phyloP scores from a whole-genome alignment of 2,113 vertebrate species.

The Sapayoa aenigma region DNA sequence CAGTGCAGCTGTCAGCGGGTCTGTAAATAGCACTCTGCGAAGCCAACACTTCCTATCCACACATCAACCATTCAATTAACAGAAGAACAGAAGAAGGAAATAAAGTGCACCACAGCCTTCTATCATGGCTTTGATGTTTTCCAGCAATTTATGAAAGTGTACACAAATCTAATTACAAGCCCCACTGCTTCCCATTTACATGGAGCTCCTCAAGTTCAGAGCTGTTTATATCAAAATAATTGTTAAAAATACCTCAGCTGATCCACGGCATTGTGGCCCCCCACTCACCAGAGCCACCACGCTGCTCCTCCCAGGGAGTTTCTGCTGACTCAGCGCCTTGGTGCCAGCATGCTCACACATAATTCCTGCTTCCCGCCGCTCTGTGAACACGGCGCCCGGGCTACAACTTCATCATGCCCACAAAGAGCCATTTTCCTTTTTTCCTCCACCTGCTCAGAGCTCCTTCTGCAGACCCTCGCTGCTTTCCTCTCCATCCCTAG shows the following conservation, averaged over 20 bases:
- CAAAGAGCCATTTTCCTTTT: background rate
- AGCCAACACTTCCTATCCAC: conserved; percentile 74
- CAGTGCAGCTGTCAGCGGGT: conserved; percentile 75
- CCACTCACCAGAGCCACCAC: conserved; percentile 17
- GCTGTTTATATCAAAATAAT: conserved; percentile 75
- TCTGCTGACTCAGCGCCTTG: conserved; percentile 13
- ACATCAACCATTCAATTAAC: conserved; percentile 79
- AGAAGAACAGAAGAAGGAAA: conserved; percentile 75
- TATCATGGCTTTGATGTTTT: conserved; percentile 73
- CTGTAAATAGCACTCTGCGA: conserved; percentile 71
- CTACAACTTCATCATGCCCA: background rate
- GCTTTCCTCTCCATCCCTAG: background rate
- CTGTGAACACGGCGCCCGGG: fast-evolving
- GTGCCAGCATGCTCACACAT: background rate
- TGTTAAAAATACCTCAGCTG: conserved; percentile 68
- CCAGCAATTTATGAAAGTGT: conserved; percentile 77
- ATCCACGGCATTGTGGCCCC: conserved; percentile 13
- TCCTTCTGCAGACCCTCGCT: background rate
- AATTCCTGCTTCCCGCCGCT: background rate
- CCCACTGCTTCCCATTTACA: conserved; percentile 78
- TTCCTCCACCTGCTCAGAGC: background rate
- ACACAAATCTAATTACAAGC: conserved; percentile 78
- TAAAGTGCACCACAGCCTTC: conserved; percentile 71
- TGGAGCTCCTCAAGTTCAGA: conserved; percentile 69
- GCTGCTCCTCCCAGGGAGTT: conserved; percentile 9